Evolutionary conservation across 2,888 invertebrate genomes (phyloP).

Genomic region (Agonopterix subpropinquella): DNA sequence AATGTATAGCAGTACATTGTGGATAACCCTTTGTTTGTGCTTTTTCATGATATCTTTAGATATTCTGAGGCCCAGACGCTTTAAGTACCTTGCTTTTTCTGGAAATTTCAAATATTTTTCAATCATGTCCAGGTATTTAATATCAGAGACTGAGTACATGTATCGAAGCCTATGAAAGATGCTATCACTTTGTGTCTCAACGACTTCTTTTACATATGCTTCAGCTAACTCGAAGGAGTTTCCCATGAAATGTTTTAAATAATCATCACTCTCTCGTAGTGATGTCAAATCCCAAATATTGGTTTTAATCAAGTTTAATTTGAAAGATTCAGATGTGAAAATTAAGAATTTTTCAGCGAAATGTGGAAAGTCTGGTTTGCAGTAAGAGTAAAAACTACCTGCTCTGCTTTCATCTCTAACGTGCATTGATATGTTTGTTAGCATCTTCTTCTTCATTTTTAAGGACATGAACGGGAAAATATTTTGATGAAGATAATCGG

Average conservation of each 20-base stretch:
- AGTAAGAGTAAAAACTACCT: constrained; percentile 36
- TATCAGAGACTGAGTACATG: constrained; percentile 22
- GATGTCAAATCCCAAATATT: constrained; percentile 2
- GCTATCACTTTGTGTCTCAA: background rate
- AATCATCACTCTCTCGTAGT: background rate
- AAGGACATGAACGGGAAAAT: constrained; percentile 48
- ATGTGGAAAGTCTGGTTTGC: constrained; percentile 22
- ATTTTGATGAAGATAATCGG: constrained; percentile 33
- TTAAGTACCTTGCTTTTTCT: background rate
- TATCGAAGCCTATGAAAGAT: constrained; percentile 16
- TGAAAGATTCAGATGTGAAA: constrained; percentile 32
- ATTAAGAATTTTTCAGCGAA: constrained; percentile 40
- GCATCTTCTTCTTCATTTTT: constrained; percentile 44
- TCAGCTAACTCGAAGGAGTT: constrained; percentile 31
- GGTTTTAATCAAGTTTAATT: constrained; percentile 24
- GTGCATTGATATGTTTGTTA: constrained; percentile 28
- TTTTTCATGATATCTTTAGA: constrained; percentile 32
- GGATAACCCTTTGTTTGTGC: constrained; percentile 35
- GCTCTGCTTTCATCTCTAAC: constrained; percentile 30
- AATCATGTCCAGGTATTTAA: constrained; percentile 23
- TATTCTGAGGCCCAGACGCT: constrained; percentile 22
- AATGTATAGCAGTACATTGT: constrained; percentile 30
- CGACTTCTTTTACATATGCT: constrained; percentile 12
- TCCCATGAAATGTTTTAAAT: constrained; percentile 21
- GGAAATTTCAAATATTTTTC: constrained; percentile 16